Base-by-base conservation (phyloP, 2,113 vertebrate species). In the Hemicordylus capensis region DNA sequence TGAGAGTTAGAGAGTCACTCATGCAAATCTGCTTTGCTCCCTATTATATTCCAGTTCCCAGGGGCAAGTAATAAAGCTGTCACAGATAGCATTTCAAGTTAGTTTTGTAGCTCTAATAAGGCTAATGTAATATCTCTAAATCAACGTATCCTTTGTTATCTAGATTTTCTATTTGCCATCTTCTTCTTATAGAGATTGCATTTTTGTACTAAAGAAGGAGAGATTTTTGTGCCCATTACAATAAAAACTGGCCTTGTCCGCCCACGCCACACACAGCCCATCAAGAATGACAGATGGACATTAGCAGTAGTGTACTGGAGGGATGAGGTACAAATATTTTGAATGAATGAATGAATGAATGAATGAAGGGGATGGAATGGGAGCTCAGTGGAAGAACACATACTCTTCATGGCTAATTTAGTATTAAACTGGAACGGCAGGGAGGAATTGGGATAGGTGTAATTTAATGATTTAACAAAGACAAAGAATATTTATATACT, bases 71-170 rank as follows among this genome's bases (percentile, higher is more conserved):
- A 44, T 31, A 70, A 83, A 59, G 48, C 70, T 82, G 51, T 66
- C 19, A 3, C 24, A 84, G 24, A 28, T 58, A 56, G 74, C 31
- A 39, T 39, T 69, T 88, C 70, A 28, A 81, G 86, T 78, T 85
- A 85, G 76, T 88, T 78, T 67, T 83, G 72, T 54, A 26, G 66
- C 64, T 81, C 59, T 91, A 74, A 78, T 59, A 37, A 77, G 85
- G 44, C 74, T 80, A 80, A 86, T 54, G 6, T 15, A 51, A n/a
- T 67, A 12, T 34, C 89, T 42, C 54, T 19, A 2, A 56, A 61
- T 78, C 72, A 84, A 70, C 24, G 51, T 8, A 28, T 70, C 76
- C 51, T 48, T n/a, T 0, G 1, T 58, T 74, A 70, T 9, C 34
- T 80, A 44, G 54, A 2, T 83, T 48, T 66, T 26, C 14, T 20